Evolutionary conservation across 1,140 invertebrate species (phyloP).

Genomic region (Cyphomyrmex costatus): DNA sequence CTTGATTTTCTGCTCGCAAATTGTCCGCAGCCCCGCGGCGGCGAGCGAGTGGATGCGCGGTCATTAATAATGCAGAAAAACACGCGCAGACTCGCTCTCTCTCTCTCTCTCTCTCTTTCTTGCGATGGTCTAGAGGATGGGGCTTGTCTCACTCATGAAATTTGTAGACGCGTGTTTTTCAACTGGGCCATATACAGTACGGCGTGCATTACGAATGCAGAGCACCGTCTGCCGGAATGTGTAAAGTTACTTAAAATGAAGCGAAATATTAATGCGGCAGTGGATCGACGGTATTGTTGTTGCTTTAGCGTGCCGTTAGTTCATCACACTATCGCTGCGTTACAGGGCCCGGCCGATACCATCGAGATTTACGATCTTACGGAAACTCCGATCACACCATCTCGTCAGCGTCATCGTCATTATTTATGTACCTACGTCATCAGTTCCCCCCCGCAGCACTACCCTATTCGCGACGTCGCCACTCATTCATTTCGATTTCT

Average conservation of each 20-base stretch:
- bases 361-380: conserved; percentile 51
- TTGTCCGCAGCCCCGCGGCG: neutral
- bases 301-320: conserved; percentile 32
- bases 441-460: neutral
- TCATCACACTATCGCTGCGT: conserved; percentile 11
- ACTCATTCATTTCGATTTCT: conserved; percentile 14
- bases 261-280: conserved; percentile 30
- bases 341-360: neutral
- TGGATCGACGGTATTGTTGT: conserved; percentile 11
- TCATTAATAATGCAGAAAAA: conserved; percentile 60
- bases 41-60: neutral
- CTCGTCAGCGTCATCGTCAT: conserved; percentile 23
- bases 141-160: conserved; percentile 51
- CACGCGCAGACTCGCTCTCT: neutral
- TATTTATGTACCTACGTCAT: conserved; percentile 34
- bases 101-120: neutral
- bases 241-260: conserved; percentile 49
- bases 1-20: conserved; percentile 44
- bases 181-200: neutral
- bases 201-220: conserved; percentile 23
- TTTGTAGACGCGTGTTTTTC: conserved; percentile 49
- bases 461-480: neutral
- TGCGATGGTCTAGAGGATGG: neutral
- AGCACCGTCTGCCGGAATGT: conserved; percentile 6
- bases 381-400: conserved; percentile 8